Base-by-base conservation (phyloP, 1,140 invertebrate species). In the Pomacea maculata region DNA sequence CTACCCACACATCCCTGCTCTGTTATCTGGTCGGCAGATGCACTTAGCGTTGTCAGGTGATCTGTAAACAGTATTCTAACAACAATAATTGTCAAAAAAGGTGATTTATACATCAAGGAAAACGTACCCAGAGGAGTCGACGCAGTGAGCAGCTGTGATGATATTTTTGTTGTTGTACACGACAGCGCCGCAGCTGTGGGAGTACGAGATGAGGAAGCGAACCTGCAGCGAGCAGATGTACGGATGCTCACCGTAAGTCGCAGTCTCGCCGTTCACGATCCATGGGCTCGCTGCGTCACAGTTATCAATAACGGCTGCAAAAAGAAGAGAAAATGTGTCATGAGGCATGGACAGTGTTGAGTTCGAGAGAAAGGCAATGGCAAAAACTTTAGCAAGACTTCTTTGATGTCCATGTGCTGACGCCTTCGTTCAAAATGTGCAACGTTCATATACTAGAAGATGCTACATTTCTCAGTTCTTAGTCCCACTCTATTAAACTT, bases 221-320 rank as follows among this genome's bases (percentile, higher is more conserved):
- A 55, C 63, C 72, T 80, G 79, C 21, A 80, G 72, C 29, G 79
- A 80, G 63, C 63, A 74, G 79, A 80, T 80, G 72, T 80, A 80
- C 17, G 79, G 79, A 63, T 80, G 79, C 11, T 75, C 73, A 34
- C 73, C 63, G 72, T 65, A 68, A 1, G 79, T 68, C 21, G 79
- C 79, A 15, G 61, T 29, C 3, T 52, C 45, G 1, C 79, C 79
- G 64, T 61, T 68, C 63, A 80, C 79, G 61, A 80, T 80, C 68
- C 68, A 25, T 6, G 34, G 11, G 68, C n/a, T 45, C 11, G 34
- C 21, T 21, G 68, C 68, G 21, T 70, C 34, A 12, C 34, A 2
- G 34, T 12, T 11, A 12, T 70, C n/a, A 21, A 12, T 70, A 11
- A 70, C 34, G 12, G 34, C 34, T 70, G n/a, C 1, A 25, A 21